Conservation (phyloP, 2,113 vertebrate species). For the Xiphophorus maculatus region DNA sequence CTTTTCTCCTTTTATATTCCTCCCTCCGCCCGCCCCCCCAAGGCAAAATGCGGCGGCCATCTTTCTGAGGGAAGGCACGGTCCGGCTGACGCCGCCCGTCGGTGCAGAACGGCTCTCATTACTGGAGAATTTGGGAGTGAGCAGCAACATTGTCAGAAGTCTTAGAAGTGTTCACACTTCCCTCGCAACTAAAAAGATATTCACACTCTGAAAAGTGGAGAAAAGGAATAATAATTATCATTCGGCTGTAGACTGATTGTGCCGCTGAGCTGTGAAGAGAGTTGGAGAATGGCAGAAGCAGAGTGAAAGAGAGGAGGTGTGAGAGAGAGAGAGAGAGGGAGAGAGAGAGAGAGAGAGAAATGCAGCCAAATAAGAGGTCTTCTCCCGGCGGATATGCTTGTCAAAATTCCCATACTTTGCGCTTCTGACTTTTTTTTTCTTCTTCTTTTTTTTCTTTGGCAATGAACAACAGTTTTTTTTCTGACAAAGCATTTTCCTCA, state of each 20-base stretch:
- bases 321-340: slow-evolving; percentile 2
- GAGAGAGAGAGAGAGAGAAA: slow-evolving; percentile 2
- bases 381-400: slow-evolving; percentile 65
- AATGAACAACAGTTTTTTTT: slow-evolving; percentile 69
- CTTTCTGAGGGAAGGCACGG: slow-evolving; percentile 33
- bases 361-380: slow-evolving; percentile 46
- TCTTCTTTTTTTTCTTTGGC: slow-evolving; percentile 7
- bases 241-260: slow-evolving; percentile 25
- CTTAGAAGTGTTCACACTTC: slow-evolving; percentile 30
- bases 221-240: slow-evolving; percentile 25
- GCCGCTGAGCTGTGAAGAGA: slow-evolving; percentile 30
- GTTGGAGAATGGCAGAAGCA: slow-evolving; percentile 21
- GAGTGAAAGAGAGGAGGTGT: slow-evolving; percentile 33
- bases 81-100: slow-evolving; percentile 23
- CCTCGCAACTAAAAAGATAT: slow-evolving; percentile 20
- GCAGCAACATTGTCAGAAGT: slow-evolving; percentile 35
- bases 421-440: slow-evolving; percentile 65
- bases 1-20: slow-evolving; percentile 15
- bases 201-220: slow-evolving; percentile 16
- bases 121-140: slow-evolving; percentile 44
- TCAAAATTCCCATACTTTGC: slow-evolving; percentile 75
- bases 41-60: slow-evolving; percentile 35
- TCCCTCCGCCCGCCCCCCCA: background rate
- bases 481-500: slow-evolving; percentile 76
- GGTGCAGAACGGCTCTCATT: slow-evolving; percentile 42